Percentiles rank a stretch among this genome's conserved stretches.
These are phyloP conservation scores for Erinaceus europaeus DNA, from an alignment of 2,113 vertebrate species.

Conservation along the genomic window DNA sequence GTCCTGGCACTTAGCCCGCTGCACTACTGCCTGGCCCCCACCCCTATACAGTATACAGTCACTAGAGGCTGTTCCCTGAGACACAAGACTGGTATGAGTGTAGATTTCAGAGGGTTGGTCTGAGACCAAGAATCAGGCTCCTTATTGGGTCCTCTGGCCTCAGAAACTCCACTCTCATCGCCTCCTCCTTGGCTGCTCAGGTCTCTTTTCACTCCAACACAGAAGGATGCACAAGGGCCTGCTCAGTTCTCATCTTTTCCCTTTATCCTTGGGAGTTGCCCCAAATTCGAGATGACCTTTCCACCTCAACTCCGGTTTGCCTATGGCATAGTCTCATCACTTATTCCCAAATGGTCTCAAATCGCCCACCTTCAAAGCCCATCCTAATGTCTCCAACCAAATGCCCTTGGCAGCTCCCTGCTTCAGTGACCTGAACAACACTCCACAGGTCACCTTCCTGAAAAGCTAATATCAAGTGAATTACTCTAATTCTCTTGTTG, in stretches of 20 bases:
- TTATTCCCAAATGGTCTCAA: not conserved
- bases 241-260: too few species aligned
- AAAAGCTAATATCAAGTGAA: too few species aligned
- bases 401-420: not conserved
- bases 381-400: too few species aligned
- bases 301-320: not conserved
- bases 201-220: not conserved
- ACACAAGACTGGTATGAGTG: too few species aligned
- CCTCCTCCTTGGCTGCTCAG: not conserved
- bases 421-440: not conserved
- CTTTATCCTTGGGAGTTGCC: not conserved
- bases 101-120: too few species aligned
- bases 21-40: too few species aligned
- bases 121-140: not conserved
- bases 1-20: too few species aligned
- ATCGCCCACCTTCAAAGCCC: not conserved
- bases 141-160: not conserved
- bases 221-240: rapidly evolving
- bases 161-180: not conserved
- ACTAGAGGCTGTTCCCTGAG: too few species aligned
- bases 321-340: not conserved
- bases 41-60: too few species aligned
- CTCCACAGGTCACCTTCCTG: too few species aligned
- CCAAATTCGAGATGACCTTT: not conserved
- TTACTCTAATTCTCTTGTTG: too few species aligned